phyloP scores from a whole-genome alignment of 2,113 vertebrate genomes.

The Pteronura brasiliensis region DNA sequence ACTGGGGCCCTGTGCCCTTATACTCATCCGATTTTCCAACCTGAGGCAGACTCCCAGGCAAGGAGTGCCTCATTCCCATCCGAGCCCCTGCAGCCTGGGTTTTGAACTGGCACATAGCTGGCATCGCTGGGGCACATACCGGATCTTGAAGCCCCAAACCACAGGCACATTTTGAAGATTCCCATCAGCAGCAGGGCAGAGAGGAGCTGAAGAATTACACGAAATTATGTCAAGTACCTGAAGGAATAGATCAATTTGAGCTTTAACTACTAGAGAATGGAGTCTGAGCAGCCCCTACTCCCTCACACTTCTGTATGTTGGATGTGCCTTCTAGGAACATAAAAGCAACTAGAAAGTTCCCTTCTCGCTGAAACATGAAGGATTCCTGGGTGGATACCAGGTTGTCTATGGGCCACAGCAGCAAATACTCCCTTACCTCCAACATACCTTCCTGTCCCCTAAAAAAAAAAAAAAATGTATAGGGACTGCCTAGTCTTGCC shows the following conservation, averaged over 20 bases:
- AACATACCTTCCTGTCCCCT: not conserved
- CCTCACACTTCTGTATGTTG: not conserved
- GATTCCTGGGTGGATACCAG: not conserved
- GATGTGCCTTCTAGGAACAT: not conserved
- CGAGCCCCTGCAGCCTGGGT: not conserved
- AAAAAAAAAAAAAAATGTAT: not conserved
- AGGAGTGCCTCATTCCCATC: not conserved
- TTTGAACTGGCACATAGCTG: not conserved
- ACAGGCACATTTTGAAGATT: not conserved
- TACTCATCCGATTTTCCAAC: not conserved
- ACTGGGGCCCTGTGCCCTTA: not conserved
- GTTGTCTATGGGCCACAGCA: not conserved
- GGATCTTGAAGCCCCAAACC: not conserved
- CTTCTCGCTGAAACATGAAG: not conserved
- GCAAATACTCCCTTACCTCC: not conserved
- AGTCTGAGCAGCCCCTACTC: not conserved
- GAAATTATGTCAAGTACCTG: accelerated
- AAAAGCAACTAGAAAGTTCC: not conserved
- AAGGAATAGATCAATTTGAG: not conserved
- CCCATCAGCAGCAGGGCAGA: not conserved
- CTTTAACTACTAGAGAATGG: not conserved
- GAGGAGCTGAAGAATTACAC: not conserved
- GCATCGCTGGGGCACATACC: not conserved
- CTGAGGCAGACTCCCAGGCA: not conserved
- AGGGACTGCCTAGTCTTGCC: not conserved